Evolutionary conservation across 2,113 vertebrate genomes (phyloP).

Genomic region (Procavia capensis): DNA sequence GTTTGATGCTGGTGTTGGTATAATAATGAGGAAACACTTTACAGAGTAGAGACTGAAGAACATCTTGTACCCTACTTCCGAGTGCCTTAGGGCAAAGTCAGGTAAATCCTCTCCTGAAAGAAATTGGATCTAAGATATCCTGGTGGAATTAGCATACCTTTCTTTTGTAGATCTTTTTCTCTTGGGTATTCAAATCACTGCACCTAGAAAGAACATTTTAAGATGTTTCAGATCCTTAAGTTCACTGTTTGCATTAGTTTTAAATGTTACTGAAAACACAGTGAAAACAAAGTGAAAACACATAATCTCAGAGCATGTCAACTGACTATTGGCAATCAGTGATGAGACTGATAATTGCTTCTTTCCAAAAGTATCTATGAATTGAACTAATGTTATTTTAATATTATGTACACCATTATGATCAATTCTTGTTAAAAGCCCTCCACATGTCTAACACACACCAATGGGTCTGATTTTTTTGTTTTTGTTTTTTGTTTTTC

Average conservation of each 20-base stretch:
- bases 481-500: too few species aligned
- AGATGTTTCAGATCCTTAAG: neutral
- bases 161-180: slow-evolving; percentile 45
- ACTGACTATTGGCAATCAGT: neutral
- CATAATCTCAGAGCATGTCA: neutral
- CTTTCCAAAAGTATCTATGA: slow-evolving; percentile 43
- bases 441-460: neutral
- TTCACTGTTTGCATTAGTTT: neutral
- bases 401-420: neutral
- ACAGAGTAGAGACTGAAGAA: neutral
- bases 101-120: slow-evolving; percentile 23
- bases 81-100: neutral
- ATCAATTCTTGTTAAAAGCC: neutral
- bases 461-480: too few species aligned
- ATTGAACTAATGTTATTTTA: neutral
- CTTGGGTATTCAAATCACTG: neutral
- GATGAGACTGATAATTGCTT: neutral
- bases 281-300: slow-evolving; percentile 26
- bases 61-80: neutral
- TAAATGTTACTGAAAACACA: too few species aligned
- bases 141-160: slow-evolving; percentile 53
- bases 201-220: neutral
- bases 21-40: slow-evolving; percentile 49
- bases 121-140: neutral
- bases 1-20: slow-evolving; percentile 5